A percentile compares a stretch with the other conserved stretches of the same genome.
phyloP scores from a whole-genome alignment of 2,113 vertebrate genomes.

The Grammomys surdaster region DNA sequence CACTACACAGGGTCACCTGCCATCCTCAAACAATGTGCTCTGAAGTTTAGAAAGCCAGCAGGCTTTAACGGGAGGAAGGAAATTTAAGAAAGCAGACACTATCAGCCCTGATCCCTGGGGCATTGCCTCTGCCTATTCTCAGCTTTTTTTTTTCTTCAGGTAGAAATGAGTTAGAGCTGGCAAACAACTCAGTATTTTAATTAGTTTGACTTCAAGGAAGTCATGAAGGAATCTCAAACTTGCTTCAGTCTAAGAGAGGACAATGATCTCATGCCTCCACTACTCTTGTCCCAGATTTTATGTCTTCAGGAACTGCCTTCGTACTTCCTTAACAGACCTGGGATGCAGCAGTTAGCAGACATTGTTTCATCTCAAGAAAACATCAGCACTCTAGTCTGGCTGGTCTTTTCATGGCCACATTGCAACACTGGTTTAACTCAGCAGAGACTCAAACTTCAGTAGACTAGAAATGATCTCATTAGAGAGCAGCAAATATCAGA shows the following conservation, averaged over 20 bases:
- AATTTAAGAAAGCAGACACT: neutral
- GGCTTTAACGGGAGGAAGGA: neutral
- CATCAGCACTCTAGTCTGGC: neutral
- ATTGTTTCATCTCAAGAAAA: neutral
- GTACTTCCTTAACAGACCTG: neutral
- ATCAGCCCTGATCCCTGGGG: neutral
- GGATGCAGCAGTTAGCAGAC: neutral
- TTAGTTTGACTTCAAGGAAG: too few species aligned
- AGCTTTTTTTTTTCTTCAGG: neutral
- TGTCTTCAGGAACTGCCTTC: neutral
- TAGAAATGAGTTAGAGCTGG: too few species aligned
- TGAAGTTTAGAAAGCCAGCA: neutral
- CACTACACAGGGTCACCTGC: neutral
- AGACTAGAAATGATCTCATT: neutral
- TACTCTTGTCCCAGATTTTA: too few species aligned
- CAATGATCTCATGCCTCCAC: too few species aligned
- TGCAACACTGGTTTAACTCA: neutral
- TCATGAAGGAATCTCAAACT: too few species aligned
- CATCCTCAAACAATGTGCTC: neutral
- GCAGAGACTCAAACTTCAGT: neutral
- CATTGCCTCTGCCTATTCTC: neutral
- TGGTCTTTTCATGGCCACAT: neutral
- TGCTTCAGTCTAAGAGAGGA: too few species aligned
- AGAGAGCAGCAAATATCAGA: neutral
- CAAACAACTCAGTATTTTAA: too few species aligned